Evolutionary conservation across 1,140 invertebrate species (phyloP).

Genomic region (Lanistes nyassanus): DNA sequence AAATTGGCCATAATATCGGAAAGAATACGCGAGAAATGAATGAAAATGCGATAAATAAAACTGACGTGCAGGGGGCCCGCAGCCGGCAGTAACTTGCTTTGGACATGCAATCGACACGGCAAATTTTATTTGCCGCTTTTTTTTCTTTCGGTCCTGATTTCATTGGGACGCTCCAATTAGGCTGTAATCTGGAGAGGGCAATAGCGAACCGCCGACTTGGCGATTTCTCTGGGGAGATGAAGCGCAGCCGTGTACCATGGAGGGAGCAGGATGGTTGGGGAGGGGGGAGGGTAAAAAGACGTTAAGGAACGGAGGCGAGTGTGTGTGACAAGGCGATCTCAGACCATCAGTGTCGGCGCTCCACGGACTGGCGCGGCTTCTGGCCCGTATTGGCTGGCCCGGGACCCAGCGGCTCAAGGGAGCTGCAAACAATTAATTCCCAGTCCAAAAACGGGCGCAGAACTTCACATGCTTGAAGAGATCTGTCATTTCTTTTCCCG

Average conservation of each 20-base stretch:
- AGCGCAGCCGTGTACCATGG: not conserved
- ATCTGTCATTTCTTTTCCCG: too few species aligned
- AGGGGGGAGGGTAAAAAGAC: not conserved
- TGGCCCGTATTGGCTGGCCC: not conserved
- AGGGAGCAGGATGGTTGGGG: not conserved
- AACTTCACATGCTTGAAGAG: slow-evolving; percentile 15
- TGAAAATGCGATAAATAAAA: slow-evolving; percentile 44
- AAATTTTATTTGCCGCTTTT: slow-evolving; percentile 44
- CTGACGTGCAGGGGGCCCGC: slow-evolving; percentile 25
- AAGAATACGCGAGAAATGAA: slow-evolving; percentile 42
- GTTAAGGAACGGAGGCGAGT: not conserved
- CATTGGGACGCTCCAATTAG: slow-evolving; percentile 43
- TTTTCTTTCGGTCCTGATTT: slow-evolving; percentile 35
- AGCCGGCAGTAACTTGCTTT: slow-evolving; percentile 34
- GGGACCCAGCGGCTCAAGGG: not conserved
- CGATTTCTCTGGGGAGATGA: slow-evolving; percentile 23
- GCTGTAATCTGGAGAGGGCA: slow-evolving; percentile 32
- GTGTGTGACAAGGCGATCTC: not conserved
- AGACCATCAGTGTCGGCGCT: too few species aligned
- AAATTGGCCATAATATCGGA: slow-evolving; percentile 43
- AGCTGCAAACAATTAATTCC: slow-evolving; percentile 30
- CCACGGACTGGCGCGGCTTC: not conserved
- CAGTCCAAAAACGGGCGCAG: not conserved
- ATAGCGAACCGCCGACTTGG: slow-evolving; percentile 9
- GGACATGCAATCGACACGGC: slow-evolving; percentile 33